Percentiles rank a stretch among this genome's conserved stretches.
Conservation (phyloP, 2,113 vertebrate genomes). For the Oncorhynchus kisutch region DNA sequence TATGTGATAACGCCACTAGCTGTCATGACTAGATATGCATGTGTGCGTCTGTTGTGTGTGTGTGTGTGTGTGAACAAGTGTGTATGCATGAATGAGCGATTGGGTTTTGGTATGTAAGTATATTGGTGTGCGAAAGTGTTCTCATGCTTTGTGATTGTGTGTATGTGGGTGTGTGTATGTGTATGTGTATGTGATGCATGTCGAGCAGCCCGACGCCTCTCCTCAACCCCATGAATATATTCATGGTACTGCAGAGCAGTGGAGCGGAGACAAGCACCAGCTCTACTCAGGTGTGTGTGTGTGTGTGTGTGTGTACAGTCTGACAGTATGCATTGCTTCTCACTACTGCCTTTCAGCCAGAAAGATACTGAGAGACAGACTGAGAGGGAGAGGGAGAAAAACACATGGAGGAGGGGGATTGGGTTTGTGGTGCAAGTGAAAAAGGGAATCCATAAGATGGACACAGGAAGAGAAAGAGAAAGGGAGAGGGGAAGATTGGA, state of each 20-base stretch:
- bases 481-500: background rate
- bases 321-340: conserved; percentile 16
- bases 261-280: conserved; percentile 10
- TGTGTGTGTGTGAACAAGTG: background rate
- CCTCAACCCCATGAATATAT: conserved; percentile 48
- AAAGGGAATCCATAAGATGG: background rate
- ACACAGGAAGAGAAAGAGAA: background rate
- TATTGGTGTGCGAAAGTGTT: conserved; percentile 8
- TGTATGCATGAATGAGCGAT: background rate
- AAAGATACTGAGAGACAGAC: conserved; percentile 11
- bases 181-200: conserved; percentile 27
- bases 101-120: conserved; percentile 6
- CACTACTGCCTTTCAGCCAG: conserved; percentile 30
- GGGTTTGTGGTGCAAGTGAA: background rate
- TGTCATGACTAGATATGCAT: no score
- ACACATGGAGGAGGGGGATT: background rate
- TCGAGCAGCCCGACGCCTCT: conserved; percentile 20
- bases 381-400: background rate
- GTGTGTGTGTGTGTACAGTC: background rate
- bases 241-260: conserved; percentile 41
- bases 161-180: conserved; percentile 19
- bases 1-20: no score
- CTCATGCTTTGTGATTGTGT: background rate
- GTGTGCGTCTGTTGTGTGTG: background rate
- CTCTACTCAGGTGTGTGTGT: background rate